phyloP scores from a whole-genome alignment of 2,888 invertebrate species.

The Thera britannica region DNA sequence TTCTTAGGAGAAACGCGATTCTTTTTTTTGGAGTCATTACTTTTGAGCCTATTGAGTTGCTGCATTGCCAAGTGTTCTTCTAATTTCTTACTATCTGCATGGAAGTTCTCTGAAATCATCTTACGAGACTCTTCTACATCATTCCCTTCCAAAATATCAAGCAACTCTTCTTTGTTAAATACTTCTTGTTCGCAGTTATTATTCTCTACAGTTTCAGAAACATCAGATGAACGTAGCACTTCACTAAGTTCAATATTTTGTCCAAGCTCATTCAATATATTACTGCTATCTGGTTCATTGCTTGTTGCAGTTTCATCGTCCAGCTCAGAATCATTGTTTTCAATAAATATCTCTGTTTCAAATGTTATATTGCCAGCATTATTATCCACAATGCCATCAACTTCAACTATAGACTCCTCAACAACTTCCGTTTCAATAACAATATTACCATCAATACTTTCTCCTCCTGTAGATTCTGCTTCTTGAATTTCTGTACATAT shows the following conservation, averaged over 20 bases:
- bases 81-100: slow-evolving; percentile 49
- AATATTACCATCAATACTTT: slow-evolving; percentile 28
- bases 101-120: slow-evolving; percentile 40
- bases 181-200: slow-evolving; percentile 75
- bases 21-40: slow-evolving; percentile 32
- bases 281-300: slow-evolving; percentile 52
- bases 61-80: slow-evolving; percentile 71
- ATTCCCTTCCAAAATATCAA: slow-evolving; percentile 79
- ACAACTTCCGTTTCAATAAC: slow-evolving; percentile 31
- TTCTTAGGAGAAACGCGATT: slow-evolving; percentile 39
- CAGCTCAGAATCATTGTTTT: slow-evolving; percentile 63
- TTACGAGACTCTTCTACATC: slow-evolving; percentile 54
- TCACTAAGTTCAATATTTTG: slow-evolving; percentile 76
- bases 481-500: slow-evolving; percentile 14
- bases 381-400: slow-evolving; percentile 47
- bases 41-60: slow-evolving; percentile 67
- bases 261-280: slow-evolving; percentile 68
- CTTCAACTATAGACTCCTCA: slow-evolving; percentile 42
- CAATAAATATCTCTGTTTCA: slow-evolving; percentile 75
- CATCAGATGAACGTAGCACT: slow-evolving; percentile 68
- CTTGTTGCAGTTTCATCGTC: slow-evolving; percentile 47
- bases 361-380: slow-evolving; percentile 60
- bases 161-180: slow-evolving; percentile 77
- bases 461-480: slow-evolving; percentile 22
- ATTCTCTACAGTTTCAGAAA: slow-evolving; percentile 65